Base-by-base conservation (phyloP, 92 coral and sea anemone genomes). In the Muricea muricata region DNA sequence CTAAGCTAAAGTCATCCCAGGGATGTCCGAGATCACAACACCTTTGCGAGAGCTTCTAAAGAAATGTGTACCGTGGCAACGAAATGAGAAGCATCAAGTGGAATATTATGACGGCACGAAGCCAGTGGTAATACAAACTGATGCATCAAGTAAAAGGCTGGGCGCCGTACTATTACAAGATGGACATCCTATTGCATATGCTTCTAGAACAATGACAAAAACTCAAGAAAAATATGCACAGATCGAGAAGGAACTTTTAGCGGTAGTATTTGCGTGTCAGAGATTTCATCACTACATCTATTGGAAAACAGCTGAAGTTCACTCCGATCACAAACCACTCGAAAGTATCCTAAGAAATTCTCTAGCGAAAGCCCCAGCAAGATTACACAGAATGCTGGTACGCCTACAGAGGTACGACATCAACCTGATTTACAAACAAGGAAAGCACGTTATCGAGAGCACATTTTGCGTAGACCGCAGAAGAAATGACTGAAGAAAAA, bases 221-320 rank as follows among this genome's bases (percentile, higher is more conserved):
- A 78, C 89, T 3, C 72, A 86, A 37, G 30, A 74, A 10, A 50
- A 50, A 4, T 78, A 78, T 86, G 78, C 85, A 9, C 85, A 86
- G 39, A 78, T 78, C 17, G 89, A 86, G 58, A 86, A 85, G 69
- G 89, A 85, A 63, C 89, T 85, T 26, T 67, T 84, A 52, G 87
- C 87, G 6, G 68, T 73, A 35, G 28, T 47, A 28, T 73, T 84
- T 35, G 87, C 87, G 5, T 84, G 87, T 29, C 55, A 31, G 10
- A 83, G 70, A 15, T 84, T 84, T 23, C 88, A 70, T 40, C 67
- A 70, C 47, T 70, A 82, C 80, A 50, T 69, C 48, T 9, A n/a
- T 41, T 83, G 88, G 21, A 84, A 34, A 28, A 56, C 72, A 20
- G 71, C 57, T 17, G 33, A 54, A 29, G 61, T 83, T 14, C 72